phyloP scores from a whole-genome alignment of 2,888 invertebrate species.

The Lepidochrysops patricia region DNA sequence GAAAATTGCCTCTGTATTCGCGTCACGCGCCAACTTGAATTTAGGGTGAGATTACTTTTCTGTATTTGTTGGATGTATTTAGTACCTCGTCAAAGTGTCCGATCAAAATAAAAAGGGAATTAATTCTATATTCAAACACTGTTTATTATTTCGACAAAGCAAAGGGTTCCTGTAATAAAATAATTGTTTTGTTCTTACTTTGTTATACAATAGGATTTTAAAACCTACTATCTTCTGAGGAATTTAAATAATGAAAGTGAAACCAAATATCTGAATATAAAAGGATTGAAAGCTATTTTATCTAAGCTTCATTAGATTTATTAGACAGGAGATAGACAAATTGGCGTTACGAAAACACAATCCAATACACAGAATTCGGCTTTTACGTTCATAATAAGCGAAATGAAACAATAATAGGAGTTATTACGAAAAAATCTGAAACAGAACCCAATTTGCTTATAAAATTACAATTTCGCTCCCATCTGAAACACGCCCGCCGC shows the following conservation, averaged over 20 bases:
- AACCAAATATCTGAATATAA: no score
- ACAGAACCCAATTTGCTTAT: constrained; percentile 9
- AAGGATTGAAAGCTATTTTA: no score
- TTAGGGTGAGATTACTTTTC: constrained; percentile 1
- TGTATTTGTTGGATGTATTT: background rate
- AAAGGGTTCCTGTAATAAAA: no score
- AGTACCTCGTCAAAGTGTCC: background rate
- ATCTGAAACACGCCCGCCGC: background rate
- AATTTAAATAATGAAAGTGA: no score
- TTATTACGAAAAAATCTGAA: constrained; percentile 9
- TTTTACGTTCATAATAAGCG: constrained; percentile 3
- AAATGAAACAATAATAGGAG: constrained; percentile 12
- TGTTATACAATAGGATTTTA: no score
- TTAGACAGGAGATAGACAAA: background rate
- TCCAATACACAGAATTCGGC: background rate
- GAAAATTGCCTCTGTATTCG: background rate
- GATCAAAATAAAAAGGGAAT: background rate
- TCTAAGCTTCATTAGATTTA: background rate
- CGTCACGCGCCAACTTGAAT: constrained; percentile 9
- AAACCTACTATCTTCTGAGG: no score
- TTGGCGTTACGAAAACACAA: background rate
- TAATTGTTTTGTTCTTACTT: no score
- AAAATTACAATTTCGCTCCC: constrained; percentile 5
- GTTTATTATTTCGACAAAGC: no score
- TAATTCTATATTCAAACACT: no score